phyloP scores from a whole-genome alignment of 2,888 invertebrate genomes.

The Chrysomela aeneicollis region DNA sequence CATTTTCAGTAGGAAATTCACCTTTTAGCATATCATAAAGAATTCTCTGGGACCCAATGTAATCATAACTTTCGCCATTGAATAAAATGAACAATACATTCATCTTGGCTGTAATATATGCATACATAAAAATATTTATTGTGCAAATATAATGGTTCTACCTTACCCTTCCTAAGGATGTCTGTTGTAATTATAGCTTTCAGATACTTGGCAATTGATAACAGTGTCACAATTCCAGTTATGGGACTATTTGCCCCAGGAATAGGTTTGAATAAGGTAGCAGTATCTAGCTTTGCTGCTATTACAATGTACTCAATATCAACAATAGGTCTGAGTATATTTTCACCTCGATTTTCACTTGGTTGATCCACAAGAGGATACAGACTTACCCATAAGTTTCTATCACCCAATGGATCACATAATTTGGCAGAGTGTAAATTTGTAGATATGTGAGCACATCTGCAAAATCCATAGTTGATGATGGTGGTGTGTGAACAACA shows the following conservation, averaged over 20 bases:
- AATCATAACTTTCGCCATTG: constrained; percentile 95
- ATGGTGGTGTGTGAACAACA: too few species aligned
- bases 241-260: constrained; percentile 82
- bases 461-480: too few species aligned
- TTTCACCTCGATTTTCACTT: constrained; percentile 36
- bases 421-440: constrained; percentile 68
- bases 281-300: constrained; percentile 84
- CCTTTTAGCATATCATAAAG: constrained; percentile 83
- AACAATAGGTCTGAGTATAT: too few species aligned
- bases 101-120: constrained; percentile 61
- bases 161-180: constrained; percentile 30
- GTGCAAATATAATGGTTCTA: too few species aligned
- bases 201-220: constrained; percentile 77
- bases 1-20: constrained; percentile 68
- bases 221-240: constrained; percentile 78
- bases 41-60: constrained; percentile 93
- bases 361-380: constrained; percentile 61
- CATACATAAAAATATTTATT: neutral
- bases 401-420: constrained; percentile 82
- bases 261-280: constrained; percentile 83
- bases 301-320: constrained; percentile 76
- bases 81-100: constrained; percentile 86
- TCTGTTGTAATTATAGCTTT: constrained; percentile 66
- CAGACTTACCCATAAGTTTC: constrained; percentile 75
- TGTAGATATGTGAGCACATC: constrained; percentile 61